phyloP scores from a whole-genome alignment of 2,113 vertebrate species.

The Phycodurus eques region DNA sequence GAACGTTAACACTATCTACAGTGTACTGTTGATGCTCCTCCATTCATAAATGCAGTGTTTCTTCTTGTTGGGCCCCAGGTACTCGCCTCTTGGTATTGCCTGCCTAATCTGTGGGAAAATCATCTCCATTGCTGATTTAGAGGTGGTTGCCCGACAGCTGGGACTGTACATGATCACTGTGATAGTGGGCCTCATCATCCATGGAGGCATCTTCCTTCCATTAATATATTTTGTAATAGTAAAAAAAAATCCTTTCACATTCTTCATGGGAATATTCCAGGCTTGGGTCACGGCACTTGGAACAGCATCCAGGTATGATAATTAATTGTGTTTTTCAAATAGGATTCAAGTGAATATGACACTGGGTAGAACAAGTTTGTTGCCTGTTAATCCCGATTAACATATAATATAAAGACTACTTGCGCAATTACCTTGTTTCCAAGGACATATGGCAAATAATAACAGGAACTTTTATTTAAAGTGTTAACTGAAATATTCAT shows the following conservation, averaged over 20 bases:
- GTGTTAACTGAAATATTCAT: not conserved
- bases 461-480: conserved; percentile 11
- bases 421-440: not conserved
- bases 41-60: not conserved
- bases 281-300: conserved; percentile 98
- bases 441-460: conserved; percentile 1
- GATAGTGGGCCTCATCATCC: conserved; percentile 93
- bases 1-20: not conserved
- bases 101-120: conserved; percentile 99
- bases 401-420: not conserved
- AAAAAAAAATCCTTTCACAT: conserved; percentile 88
- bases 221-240: conserved; percentile 94
- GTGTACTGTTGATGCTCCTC: not conserved
- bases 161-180: conserved; percentile 99
- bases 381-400: not conserved
- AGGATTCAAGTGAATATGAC: not conserved
- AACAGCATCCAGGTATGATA: conserved; percentile 91
- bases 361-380: not conserved
- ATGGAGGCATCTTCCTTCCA: conserved; percentile 94
- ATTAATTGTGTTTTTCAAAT: not conserved
- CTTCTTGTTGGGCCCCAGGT: conserved; percentile 74
- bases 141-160: conserved; percentile 91
- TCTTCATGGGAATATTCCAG: conserved; percentile 97
- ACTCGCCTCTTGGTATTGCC: conserved; percentile 93
- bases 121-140: conserved; percentile 94